Evolutionary conservation across 2,888 invertebrate genomes (phyloP), one percentile per base, ranked within the genome.

Genomic region (Callinectes sapidus): DNA sequence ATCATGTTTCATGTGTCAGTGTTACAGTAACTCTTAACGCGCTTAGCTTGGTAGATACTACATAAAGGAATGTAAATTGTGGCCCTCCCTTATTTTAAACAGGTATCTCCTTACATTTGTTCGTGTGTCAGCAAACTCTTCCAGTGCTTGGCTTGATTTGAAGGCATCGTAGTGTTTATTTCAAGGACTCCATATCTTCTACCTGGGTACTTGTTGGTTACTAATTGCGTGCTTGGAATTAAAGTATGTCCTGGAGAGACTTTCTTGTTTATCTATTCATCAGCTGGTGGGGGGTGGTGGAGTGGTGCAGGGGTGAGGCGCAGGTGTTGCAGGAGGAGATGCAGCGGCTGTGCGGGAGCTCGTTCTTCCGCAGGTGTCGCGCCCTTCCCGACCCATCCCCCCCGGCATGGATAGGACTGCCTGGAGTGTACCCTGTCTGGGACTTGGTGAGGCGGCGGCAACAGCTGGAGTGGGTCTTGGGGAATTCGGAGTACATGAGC

Each of bases 401-500:
- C 14, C 35, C 81, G 14, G 35, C 81, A 2, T 81, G 81, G 81
- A 35, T 35, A 35, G 16, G 81, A 81, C 81, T 81, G 81, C 81
- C 81, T 16, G 81, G 81, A 16, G 81, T 35, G 81, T 81, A 35
- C 81, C 35, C 81, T 81, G 81, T 81, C 81, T 81, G 81, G 81
- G 35, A 81, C 81, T 81, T 81, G 32, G 3, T 81, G 81, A 32
- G 81, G 81, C 81, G 81, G 81, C 8, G 81, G 28, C 81, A 81
- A 28, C 81, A 81, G 81, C 81, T 81, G 81, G 81, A 81, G 81
- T 81, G 81, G 81, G 81, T 35, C 81, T 13, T 16, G 81, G 81
- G 81, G 35, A 81, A 35, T 32, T 14, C 32, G 81, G 35, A 81
- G 81, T 13, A 81, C 81, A 35, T 32, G 81, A 81, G 32, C 16